Conservation (phyloP, 2,888 invertebrate genomes). For the Drosophila mimica region DNA sequence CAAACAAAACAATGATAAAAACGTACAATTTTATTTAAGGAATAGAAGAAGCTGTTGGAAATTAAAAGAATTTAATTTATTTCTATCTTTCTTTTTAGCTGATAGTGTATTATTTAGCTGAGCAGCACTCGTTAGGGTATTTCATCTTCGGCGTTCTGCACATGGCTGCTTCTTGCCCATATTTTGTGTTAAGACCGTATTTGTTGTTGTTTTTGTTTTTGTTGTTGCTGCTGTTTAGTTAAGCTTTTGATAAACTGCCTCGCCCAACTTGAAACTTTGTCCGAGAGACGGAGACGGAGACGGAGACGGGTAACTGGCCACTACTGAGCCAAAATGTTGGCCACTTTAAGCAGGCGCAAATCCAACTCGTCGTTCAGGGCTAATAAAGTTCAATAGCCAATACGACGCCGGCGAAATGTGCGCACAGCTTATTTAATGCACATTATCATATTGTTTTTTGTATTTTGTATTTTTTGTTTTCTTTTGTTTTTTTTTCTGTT, state of each 20-base stretch:
- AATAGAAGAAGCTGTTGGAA: not conserved
- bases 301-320: conserved; percentile 14
- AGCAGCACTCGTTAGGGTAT: not conserved
- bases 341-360: conserved; percentile 28
- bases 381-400: conserved; percentile 79
- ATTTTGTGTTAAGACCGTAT: conserved; percentile 19
- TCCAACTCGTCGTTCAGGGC: conserved; percentile 49
- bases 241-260: conserved; percentile 78
- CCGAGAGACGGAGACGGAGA: conserved; percentile 3
- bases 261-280: conserved; percentile 35
- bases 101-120: not conserved
- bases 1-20: not conserved
- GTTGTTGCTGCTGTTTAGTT: conserved; percentile 53
- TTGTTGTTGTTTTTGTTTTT: conserved; percentile 40
- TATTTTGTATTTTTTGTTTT: conserved; percentile 28
- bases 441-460: conserved; percentile 61
- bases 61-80: not conserved
- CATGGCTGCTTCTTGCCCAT: too few relatives aligned
- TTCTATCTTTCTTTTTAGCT: not conserved
- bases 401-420: conserved; percentile 77
- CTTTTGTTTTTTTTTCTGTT: conserved; percentile 25
- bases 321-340: conserved; percentile 12
- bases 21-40: not conserved
- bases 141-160: not conserved
- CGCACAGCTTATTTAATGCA: conserved; percentile 80